phyloP scores from a whole-genome alignment of 2,797 vertebrate genomes.

The Tragelaphus eurycerus region DNA sequence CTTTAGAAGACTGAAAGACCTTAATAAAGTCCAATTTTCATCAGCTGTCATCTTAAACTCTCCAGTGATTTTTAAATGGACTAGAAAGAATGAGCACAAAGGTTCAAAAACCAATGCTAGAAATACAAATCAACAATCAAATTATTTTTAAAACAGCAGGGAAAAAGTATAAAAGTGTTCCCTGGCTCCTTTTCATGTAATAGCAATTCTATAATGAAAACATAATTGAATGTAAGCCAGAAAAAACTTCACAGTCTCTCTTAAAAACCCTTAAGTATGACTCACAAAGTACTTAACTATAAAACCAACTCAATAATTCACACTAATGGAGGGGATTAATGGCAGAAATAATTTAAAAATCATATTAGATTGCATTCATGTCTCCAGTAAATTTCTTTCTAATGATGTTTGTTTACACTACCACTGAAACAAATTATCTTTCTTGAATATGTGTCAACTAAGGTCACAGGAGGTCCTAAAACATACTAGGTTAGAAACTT shows the following conservation, averaged over 20 bases:
- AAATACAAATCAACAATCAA: constrained; percentile 43
- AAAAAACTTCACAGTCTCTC: constrained; percentile 32
- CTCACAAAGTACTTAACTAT: constrained; percentile 50
- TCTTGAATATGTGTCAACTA: not conserved
- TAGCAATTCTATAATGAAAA: constrained; percentile 46
- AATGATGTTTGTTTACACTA: not conserved
- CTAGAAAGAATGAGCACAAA: constrained; percentile 15
- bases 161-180: constrained; percentile 10
- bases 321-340: constrained; percentile 26
- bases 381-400: constrained; percentile 36
- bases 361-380: constrained; percentile 10
- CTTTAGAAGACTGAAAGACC: constrained; percentile 24
- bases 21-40: constrained; percentile 32
- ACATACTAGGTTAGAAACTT: not conserved
- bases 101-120: constrained; percentile 8
- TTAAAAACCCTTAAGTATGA: constrained; percentile 39
- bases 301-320: constrained; percentile 53
- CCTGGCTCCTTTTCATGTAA: constrained; percentile 49
- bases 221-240: constrained; percentile 36
- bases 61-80: constrained; percentile 31
- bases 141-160: constrained; percentile 33
- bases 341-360: constrained; percentile 49
- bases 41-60: constrained; percentile 15
- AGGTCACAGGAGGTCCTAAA: constrained; percentile 2
- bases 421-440: constrained; percentile 30